phyloP scores from a whole-genome alignment of 2,797 vertebrate genomes.

The Acridotheres tristis region DNA sequence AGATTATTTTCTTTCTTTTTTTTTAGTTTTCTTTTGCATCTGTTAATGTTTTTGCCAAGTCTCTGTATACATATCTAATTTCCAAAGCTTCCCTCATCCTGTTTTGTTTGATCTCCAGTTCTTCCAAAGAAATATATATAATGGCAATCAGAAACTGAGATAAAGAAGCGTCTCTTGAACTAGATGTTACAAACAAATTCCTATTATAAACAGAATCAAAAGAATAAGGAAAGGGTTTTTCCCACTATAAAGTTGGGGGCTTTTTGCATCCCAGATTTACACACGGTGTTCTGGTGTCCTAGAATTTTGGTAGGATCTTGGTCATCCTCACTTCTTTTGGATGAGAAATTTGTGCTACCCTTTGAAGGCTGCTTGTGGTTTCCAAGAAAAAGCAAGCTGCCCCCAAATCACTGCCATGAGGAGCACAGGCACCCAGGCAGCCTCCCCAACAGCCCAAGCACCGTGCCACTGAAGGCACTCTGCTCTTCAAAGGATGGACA shows the following conservation, averaged over 20 bases:
- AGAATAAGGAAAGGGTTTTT: not conserved
- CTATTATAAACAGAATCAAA: not conserved
- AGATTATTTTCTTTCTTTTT: not conserved
- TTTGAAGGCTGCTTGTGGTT: not conserved
- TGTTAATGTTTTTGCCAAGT: slow-evolving; percentile 25
- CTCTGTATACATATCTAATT: slow-evolving; percentile 31
- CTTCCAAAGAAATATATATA: slow-evolving; percentile 38
- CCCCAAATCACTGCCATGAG: not conserved
- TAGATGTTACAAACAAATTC: not conserved
- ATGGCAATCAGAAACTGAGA: not conserved
- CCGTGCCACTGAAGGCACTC: not conserved
- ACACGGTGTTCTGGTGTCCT: not conserved
- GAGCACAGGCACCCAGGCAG: fast-evolving
- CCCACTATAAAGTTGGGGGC: not conserved
- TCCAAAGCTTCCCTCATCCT: slow-evolving; percentile 15
- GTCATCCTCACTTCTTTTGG: not conserved
- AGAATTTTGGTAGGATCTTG: not conserved
- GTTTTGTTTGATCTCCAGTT: not conserved
- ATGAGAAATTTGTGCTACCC: not conserved
- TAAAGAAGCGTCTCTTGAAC: not conserved
- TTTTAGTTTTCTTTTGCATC: slow-evolving; percentile 11
- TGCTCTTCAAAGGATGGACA: not conserved
- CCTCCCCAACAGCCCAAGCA: not conserved
- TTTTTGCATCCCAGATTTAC: not conserved
- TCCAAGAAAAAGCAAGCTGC: not conserved